Evolutionary conservation across 2,888 invertebrate genomes (phyloP).

Genomic region (Rapana venosa): DNA sequence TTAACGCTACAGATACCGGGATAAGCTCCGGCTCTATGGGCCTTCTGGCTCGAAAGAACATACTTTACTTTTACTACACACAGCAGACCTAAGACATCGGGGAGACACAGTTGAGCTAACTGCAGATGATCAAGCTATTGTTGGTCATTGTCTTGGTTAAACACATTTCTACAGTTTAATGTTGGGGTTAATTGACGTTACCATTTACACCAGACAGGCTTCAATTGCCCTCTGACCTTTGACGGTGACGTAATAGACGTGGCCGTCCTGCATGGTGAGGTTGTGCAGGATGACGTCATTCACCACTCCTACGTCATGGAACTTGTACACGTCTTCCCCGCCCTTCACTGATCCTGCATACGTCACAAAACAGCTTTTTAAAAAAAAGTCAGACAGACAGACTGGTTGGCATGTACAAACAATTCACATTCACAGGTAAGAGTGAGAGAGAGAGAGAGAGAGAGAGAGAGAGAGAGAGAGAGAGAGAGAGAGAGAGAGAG

Average conservation of each 20-base stretch:
- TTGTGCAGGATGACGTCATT: conserved; percentile 56
- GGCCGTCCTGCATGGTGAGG: conserved; percentile 57
- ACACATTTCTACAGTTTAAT: too few relatives aligned
- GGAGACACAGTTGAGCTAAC: too few relatives aligned
- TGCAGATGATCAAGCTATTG: too few relatives aligned
- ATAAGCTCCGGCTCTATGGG: too few relatives aligned
- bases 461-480: not conserved
- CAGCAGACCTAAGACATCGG: too few relatives aligned
- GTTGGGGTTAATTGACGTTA: too few relatives aligned
- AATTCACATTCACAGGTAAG: not conserved
- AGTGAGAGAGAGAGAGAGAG: not conserved
- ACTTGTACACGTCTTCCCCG: conserved; percentile 56
- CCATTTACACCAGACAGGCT: too few relatives aligned
- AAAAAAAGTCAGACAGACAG: not conserved
- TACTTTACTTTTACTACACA: too few relatives aligned
- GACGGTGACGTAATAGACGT: conserved; percentile 59
- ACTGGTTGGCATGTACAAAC: not conserved
- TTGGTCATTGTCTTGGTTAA: too few relatives aligned
- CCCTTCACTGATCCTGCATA: conserved; percentile 54
- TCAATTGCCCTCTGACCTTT: conserved; percentile 49
- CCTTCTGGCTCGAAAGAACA: too few relatives aligned
- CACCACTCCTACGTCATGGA: conserved; percentile 56
- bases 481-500: not conserved
- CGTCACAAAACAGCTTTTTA: not conserved
- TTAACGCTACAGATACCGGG: too few relatives aligned